A percentile compares a stretch with the other conserved stretches of the same genome.
Conservation (phyloP, 30 jellyfish, hydroid and myxozoan species). For the Pelagia noctiluca region DNA sequence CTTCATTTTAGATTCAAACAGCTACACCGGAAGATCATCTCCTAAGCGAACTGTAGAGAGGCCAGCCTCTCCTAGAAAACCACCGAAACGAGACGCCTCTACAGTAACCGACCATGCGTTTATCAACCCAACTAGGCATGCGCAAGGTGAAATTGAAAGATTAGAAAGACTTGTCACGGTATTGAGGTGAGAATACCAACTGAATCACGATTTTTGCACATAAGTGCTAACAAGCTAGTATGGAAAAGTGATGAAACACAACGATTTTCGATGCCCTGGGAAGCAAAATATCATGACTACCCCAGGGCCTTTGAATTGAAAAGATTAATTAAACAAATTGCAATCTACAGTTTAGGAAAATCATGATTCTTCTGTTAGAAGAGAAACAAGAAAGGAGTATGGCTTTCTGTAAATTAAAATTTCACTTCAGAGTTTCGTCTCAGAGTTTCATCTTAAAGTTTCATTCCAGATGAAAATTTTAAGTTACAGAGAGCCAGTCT, state of each 20-base stretch:
- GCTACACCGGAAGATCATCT: constrained; percentile 29
- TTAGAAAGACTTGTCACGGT: constrained; percentile 36
- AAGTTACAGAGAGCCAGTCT: too few relatives aligned
- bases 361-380: too few relatives aligned
- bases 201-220: neutral
- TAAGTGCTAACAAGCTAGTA: neutral
- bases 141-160: constrained; percentile 43
- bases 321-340: too few relatives aligned
- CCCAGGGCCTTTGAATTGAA: too few relatives aligned
- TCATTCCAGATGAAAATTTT: too few relatives aligned
- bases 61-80: constrained; percentile 73
- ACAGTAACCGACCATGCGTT: constrained; percentile 35
- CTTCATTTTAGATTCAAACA: constrained; percentile 27
- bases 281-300: too few relatives aligned
- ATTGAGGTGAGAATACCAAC: constrained; percentile 40
- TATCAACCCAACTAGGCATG: constrained; percentile 23
- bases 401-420: too few relatives aligned
- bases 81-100: constrained; percentile 50
- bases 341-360: too few relatives aligned
- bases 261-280: too few relatives aligned
- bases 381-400: too few relatives aligned
- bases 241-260: neutral
- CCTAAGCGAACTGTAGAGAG: constrained; percentile 62
- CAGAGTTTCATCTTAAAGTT: too few relatives aligned
- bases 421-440: too few relatives aligned